phyloP scores from a whole-genome alignment of 2,113 vertebrate species.

The Mohoua ochrocephala region DNA sequence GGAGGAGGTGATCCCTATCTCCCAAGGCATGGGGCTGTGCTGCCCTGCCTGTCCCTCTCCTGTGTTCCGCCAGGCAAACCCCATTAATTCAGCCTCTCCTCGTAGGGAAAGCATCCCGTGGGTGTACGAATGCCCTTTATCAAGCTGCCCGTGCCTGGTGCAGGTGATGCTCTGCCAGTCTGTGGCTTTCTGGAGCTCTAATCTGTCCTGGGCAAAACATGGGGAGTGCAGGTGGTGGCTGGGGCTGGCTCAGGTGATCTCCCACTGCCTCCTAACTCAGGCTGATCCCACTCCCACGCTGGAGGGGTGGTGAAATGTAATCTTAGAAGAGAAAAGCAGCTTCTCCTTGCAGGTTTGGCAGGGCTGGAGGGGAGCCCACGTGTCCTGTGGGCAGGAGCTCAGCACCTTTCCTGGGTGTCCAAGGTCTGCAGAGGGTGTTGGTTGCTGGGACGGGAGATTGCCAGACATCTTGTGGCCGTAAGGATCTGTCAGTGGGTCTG shows the following conservation, averaged over 20 bases:
- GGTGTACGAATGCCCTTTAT: neutral
- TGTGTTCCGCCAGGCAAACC: neutral
- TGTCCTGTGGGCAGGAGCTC: neutral
- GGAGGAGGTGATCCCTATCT: neutral
- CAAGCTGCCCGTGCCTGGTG: rapidly evolving
- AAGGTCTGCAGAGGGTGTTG: neutral
- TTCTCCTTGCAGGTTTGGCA: neutral
- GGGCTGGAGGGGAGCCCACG: neutral
- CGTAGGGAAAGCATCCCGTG: neutral
- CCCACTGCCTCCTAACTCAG: neutral
- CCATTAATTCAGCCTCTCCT: neutral
- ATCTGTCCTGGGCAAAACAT: neutral
- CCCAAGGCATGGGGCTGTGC: neutral
- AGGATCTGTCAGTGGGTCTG: neutral
- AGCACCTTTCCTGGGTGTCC: rapidly evolving
- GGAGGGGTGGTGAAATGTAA: neutral
- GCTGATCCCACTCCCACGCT: neutral
- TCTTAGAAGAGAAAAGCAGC: neutral
- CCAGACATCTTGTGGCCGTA: neutral
- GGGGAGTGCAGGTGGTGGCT: neutral
- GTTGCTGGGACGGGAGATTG: neutral
- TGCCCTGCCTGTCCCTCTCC: neutral
- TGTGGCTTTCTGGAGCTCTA: neutral
- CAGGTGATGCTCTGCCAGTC: neutral
- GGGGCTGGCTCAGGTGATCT: neutral